Base-by-base conservation (phyloP, 2,113 vertebrate genomes). In the Ascaphus truei region DNA sequence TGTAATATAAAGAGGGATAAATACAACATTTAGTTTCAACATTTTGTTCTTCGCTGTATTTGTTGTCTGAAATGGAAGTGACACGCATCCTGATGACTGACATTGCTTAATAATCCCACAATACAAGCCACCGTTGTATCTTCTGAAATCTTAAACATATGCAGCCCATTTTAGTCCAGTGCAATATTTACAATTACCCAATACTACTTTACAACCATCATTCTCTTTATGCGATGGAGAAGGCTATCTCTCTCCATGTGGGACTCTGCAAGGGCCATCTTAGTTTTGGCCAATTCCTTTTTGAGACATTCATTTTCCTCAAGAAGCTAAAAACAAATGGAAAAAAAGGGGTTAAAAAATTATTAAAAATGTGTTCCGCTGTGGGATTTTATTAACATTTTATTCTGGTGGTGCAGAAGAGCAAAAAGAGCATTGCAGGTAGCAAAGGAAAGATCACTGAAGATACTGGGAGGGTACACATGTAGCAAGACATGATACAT, bases 221-320 rank as follows among this genome's bases (percentile, higher is more conserved):
- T 89, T 79, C 63, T 93, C 88, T 92, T 98, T 60, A 98, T 87
- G 7, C 61, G 88, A 85, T 96, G 92, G 74, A 95, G 85, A 68
- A 99, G 84, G 5, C 88, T 89, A 75, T 99, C 97, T 72, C 94
- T 96, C 82, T 98, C 95, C 90, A 93, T 92, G 62, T 97, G 93
- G 71, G 92, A 91, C 75, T 98, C 96, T 0, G 95, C 96, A 71
- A 99, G 90, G 23, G 94, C 95, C 90, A 92, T 94, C 84, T 98
- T 99, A 76, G 94, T 86, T 79, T 91, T 91, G 73, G 96, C 96
- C 68, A 99, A 83, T 82, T 96, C 93, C 75, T 92, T 77, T 73
- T 98, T 98, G 68, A 99, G 84, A 86, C 89, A 96, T 82, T 98
- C 96, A 69, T 99, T 99, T 82, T 99, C 97, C 78, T 98, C 94